A percentile compares a stretch with the other conserved stretches of the same genome.
phyloP scores from a whole-genome alignment of 1,140 invertebrate species.

The Potamilus streckersoni region DNA sequence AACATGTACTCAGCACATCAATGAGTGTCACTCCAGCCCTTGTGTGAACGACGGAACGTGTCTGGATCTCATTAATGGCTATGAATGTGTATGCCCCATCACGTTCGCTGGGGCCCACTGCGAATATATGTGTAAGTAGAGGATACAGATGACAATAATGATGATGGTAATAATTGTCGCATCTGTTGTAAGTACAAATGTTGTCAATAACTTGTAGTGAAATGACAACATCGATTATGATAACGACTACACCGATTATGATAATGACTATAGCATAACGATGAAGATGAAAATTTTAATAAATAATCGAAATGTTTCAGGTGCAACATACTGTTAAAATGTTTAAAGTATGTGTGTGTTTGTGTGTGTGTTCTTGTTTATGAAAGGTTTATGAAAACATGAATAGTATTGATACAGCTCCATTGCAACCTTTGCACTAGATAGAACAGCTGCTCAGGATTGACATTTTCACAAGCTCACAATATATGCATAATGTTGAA shows the following conservation, averaged over 20 bases:
- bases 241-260: neutral
- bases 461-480: too few relatives aligned
- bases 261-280: neutral
- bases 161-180: neutral
- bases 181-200: neutral
- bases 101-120: constrained; percentile 46
- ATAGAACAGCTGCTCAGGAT: too few relatives aligned
- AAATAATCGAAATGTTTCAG: too few relatives aligned
- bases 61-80: constrained; percentile 61
- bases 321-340: too few relatives aligned
- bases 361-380: too few relatives aligned
- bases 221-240: neutral
- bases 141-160: neutral
- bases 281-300: neutral
- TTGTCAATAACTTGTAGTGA: neutral
- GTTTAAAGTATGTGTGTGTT: too few relatives aligned
- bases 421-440: too few relatives aligned
- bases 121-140: constrained; percentile 40
- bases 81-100: constrained; percentile 31
- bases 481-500: too few relatives aligned
- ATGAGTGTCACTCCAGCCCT: constrained; percentile 89
- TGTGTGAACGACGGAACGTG: constrained; percentile 93
- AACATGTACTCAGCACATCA: constrained; percentile 48
- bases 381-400: too few relatives aligned
- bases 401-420: too few relatives aligned